Evolutionary conservation across 2,113 vertebrate genomes (phyloP).

Genomic region (Lepus americanus): DNA sequence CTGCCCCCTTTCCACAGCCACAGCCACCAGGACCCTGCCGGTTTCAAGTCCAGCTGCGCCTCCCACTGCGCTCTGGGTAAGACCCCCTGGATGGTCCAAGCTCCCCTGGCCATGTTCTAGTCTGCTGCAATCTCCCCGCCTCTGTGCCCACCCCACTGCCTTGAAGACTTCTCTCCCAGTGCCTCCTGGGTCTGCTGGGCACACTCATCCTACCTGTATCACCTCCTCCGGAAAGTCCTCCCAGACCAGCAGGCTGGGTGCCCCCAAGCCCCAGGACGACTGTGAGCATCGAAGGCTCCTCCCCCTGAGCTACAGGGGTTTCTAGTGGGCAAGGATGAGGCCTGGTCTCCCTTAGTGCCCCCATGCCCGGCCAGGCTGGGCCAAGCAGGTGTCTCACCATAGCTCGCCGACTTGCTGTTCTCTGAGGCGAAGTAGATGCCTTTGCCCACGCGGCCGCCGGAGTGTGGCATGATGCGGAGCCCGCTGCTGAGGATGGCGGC

Average conservation of each 20-base stretch:
- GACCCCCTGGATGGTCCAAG: background rate
- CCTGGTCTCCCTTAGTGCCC: no score
- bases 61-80: background rate
- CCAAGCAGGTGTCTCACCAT: slow-evolving; percentile 87
- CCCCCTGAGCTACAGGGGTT: background rate
- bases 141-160: background rate
- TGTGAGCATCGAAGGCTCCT: background rate
- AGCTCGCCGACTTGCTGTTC: slow-evolving; percentile 92
- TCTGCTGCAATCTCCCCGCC: background rate
- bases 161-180: background rate
- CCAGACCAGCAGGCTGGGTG: background rate
- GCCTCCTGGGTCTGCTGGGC: background rate
- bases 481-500: slow-evolving; percentile 95
- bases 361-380: background rate
- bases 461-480: slow-evolving; percentile 96
- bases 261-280: background rate
- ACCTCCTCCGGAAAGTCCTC: background rate
- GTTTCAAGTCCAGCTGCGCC: background rate
- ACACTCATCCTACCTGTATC: background rate
- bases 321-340: background rate
- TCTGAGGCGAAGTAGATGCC: slow-evolving; percentile 96
- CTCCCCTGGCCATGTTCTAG: no score
- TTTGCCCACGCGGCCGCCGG: slow-evolving; percentile 91
- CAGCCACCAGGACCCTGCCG: background rate
- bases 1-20: background rate